Base-by-base conservation (phyloP, 1,140 invertebrate species). In the Diorhabda sublineata region DNA sequence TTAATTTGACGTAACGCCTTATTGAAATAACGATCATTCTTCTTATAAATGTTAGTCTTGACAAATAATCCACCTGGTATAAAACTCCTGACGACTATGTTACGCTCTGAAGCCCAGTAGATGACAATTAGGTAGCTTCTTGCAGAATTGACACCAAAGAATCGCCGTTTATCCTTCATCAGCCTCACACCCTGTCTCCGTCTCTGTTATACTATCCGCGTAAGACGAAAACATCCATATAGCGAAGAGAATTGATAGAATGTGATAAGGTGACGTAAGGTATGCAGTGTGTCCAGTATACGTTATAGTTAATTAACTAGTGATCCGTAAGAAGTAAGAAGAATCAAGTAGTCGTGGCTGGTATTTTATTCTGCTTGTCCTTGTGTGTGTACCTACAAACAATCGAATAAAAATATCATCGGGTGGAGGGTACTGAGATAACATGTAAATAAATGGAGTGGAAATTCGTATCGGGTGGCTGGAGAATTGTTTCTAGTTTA, bases 301-400 rank as follows among this genome's bases (percentile, higher is more conserved):
- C 47, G 47, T 52, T 52, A 52, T 52, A 52, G 47, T 52, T 52
- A 52, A 52, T 52, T 52, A 52, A 52, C 47, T 52, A 52, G 47
- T 52, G 47, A 52, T 52, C 47, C 47, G 47, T 52, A 52, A 52
- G 47, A 52, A 52, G 47, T 52, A 52, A 52, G 47, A 52, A 52
- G 47, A 52, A 52, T 52, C 45, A 52, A 52, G 45, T 9, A 52
- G 47, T 52, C 47, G 47, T 52, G 47, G 47, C 47, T n/a, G 47
- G 47, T 52, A 52, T 52, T 8, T 52, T 52, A 52, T 52, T 52
- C 47, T 52, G 47, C 47, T 52, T 52, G 47, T 52, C 47, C 47
- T 52, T 26, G 26, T 52, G 47, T 52, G 47, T 52, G 47, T 52
- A 52, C 47, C 47, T 52, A 52, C 47, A 52, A 52, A 52, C 47